phyloP scores from a whole-genome alignment of 2,113 vertebrate genomes.

The Cathartes aura region DNA sequence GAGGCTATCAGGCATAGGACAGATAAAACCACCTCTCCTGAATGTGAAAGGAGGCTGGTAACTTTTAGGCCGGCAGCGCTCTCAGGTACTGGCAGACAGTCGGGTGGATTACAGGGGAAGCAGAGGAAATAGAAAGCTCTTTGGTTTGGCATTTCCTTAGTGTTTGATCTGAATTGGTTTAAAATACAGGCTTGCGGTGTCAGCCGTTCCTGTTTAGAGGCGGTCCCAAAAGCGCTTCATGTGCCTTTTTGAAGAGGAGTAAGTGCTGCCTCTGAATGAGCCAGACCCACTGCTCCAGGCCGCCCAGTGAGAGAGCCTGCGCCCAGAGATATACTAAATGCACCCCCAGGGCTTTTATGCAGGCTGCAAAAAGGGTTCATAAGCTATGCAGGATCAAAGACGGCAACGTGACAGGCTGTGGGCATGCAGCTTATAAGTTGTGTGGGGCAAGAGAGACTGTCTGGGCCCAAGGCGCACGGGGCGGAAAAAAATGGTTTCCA shows the following conservation, averaged over 20 bases:
- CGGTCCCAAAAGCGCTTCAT: background rate
- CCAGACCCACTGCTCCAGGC: background rate
- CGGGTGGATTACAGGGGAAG: conserved; percentile 52
- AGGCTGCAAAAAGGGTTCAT: background rate
- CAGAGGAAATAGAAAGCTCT: conserved; percentile 50
- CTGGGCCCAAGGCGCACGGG: too few relatives aligned
- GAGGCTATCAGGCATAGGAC: background rate
- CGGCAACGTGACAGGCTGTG: background rate
- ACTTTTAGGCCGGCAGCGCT: background rate
- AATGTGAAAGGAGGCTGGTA: background rate
- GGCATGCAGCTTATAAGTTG: background rate
- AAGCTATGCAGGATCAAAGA: conserved; percentile 25
- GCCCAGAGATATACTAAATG: background rate
- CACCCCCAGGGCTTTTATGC: background rate
- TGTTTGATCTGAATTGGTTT: conserved; percentile 60
- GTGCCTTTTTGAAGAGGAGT: conserved; percentile 33
- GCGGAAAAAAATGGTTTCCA: too few relatives aligned
- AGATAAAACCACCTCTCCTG: background rate
- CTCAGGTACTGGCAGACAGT: background rate
- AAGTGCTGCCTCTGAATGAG: background rate
- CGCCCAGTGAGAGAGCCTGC: background rate
- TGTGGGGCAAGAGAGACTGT: background rate
- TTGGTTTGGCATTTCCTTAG: conserved; percentile 51
- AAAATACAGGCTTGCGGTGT: conserved; percentile 44
- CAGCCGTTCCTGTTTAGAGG: background rate